A percentile compares a stretch with the other conserved stretches of the same genome.
Evolutionary conservation across 2,888 invertebrate species (phyloP).

Genomic region (Lasioglossum marginatum): DNA sequence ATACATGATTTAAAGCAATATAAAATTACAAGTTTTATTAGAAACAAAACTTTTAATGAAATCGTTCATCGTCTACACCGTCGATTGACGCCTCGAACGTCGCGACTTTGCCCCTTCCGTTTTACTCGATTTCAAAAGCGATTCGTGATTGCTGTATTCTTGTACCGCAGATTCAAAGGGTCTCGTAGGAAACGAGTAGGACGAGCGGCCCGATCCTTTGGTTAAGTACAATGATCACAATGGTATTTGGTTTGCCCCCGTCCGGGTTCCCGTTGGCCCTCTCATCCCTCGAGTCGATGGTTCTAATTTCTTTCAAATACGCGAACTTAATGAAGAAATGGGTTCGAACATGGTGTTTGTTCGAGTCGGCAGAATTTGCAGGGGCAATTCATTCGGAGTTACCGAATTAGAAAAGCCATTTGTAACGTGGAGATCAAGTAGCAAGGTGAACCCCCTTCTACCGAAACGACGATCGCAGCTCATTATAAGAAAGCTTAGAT

Average conservation of each 20-base stretch:
- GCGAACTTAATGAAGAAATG: neutral
- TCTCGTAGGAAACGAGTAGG: conserved; percentile 18
- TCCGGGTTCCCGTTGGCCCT: neutral
- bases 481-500: too few species aligned
- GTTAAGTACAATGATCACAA: conserved; percentile 42
- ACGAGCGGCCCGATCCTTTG: conserved; percentile 23
- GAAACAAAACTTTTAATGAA: too few species aligned
- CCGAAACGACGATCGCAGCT: too few species aligned
- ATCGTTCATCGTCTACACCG: too few species aligned
- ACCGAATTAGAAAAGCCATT: neutral
- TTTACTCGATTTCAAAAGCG: neutral
- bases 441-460: neutral
- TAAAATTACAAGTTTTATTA: too few species aligned
- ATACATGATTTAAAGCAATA: too few species aligned
- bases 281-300: conserved; percentile 1
- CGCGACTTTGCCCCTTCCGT: too few species aligned
- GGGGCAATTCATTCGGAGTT: neutral
- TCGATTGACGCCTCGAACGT: too few species aligned
- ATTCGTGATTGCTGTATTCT: conserved; percentile 25
- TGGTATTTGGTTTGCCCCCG: neutral
- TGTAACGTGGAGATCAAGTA: neutral
- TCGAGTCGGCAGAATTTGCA: neutral
- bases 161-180: conserved; percentile 35
- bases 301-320: neutral
- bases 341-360: neutral